Base-by-base conservation (phyloP, 2,113 vertebrate genomes). In the Axis porcinus region DNA sequence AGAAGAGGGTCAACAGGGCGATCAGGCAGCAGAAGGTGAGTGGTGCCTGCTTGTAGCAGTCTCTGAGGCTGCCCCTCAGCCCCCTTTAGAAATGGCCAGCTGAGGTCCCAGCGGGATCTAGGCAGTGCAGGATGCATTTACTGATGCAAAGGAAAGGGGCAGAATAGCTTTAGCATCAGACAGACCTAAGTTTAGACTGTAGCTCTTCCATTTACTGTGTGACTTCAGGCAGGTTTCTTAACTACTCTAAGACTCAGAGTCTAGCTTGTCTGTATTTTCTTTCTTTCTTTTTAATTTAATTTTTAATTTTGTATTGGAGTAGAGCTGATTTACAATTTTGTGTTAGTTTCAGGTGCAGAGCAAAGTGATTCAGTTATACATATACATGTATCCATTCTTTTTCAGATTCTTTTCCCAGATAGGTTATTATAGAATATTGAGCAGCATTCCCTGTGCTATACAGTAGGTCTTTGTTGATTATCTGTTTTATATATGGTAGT, bases 21-120 rank as follows among this genome's bases (percentile, higher is more conserved):
- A 86, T 97, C 54, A 98, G 86, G 70, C 86, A 89, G 86, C 98
- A 76, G 62, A 98, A 98, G 99, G 99, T 99, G 98, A 98, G 98
- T 0, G 1, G 19, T 36, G 15, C 57, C 27, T 3, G 21, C 78
- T 0, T 0, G 36, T 70, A 33, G 82, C 30, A 0, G 11, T 27
- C 79, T 60, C 50, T 1, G 64, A 64, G 36, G 54, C 78, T 13
- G 25, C 50, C 85, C 43, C n/a, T 6, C 14, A 2, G n/a, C 52
- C 19, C 47, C 64, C 45, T 16, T 55, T 12, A 30, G 64, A 40
- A 47, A 30, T 0, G 36, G 93, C 36, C 4, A 33, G 27, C 30
- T 4, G 33, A 64, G n/a, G 33, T 17, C n/a, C 88, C 28, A 5
- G 57, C 9, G 9, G 87, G 15, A 2, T 21, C 47, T 16, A 0